Base-by-base conservation (phyloP, 2,113 vertebrate genomes). In the Numida meleagris region DNA sequence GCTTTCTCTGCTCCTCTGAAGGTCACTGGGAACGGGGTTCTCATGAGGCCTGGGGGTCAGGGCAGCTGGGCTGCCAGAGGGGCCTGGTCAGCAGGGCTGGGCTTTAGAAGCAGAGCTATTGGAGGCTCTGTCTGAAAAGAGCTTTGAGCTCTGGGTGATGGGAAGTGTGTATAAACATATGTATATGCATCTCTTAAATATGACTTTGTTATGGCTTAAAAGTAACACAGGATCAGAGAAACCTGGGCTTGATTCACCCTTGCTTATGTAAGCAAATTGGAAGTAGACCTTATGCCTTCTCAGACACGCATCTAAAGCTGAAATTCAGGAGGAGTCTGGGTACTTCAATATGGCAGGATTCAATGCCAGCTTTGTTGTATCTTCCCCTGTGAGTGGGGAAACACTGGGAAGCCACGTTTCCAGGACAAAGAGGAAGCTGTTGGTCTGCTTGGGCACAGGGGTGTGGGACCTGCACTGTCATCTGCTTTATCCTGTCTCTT, bases 241-340 rank as follows among this genome's bases (percentile, higher is more conserved):
- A 58, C 72, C 75, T 93, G 82, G 74, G 42, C 34, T 93, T 82
- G 57, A 50, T 92, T 92, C 66, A 63, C 74, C 62, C 76, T 82
- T 83, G 82, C 78, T 94, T 90, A 20, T 29, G 43, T 74, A 78
- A 90, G 76, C 58, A 82, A 74, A 90, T 74, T 73, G 53, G 76
- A 82, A 91, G 85, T 67, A 66, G 51, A 72, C 61, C 70, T 88
- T 50, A 68, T 86, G 84, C 61, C 46, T 82, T 71, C n/a, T 74
- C 34, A 6, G 51, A 29, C 31, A 9, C 2, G 2, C 42, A 40
- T 58, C 82, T 29, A 33, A 16, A 59, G 23, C 59, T 40, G 31
- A 62, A 43, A 27, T 51, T 42, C 3, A 0, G 27, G 67, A 63
- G 57, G 63, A 58, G 57, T 25, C 53, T 15, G 14, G 23, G 66